Base-by-base conservation (phyloP, 2,797 vertebrate genomes). In the Manis crassicaudata region DNA sequence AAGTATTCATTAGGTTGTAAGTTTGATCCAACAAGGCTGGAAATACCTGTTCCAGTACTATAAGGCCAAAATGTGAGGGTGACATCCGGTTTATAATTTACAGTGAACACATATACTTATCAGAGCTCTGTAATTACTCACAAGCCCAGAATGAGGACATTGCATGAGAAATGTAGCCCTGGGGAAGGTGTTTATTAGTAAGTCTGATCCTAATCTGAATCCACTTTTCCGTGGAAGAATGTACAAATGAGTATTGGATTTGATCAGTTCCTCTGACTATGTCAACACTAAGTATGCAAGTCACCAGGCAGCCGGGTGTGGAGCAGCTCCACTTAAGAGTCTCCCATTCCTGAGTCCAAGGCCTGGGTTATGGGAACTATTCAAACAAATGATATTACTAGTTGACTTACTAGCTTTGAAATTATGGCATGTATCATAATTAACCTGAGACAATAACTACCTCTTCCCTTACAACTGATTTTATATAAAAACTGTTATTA, bases 41-140 rank as follows among this genome's bases (percentile, higher is more conserved):
- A 97, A 97, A 95, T 95, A 96, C 96, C 89, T 94, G 97, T 97
- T 96, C 88, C 46, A 16, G 67, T 54, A n/a, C 79, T 82, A 35
- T 85, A 43, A 43, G 75, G 88, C 82, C 88, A 68, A 35, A 88
- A 90, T 40, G 73, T 90, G 77, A 62, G 90, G 27, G 73, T 79
- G 80, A 80, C 96, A 93, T 81, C 86, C 90, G 86, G 90, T 87
- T 95, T 96, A 73, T 96, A 93, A 96, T 91, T 96, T 85, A 95
- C 17, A 0, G n/a, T 77, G 89, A 95, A 63, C 58, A 90, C 89
- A 97, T 89, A 88, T 67, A 37, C 94, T 94, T 96, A 97, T 97
- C 96, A 93, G 79, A 90, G 92, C 62, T 96, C 81, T 72, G 88
- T 72, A 75, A 96, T 95, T 95, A 96, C 83, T 92, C 92, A 92